Percentiles rank a stretch among this genome's conserved stretches.
Evolutionary conservation across 2,113 vertebrate genomes (phyloP).

Genomic region (Phycodurus eques): DNA sequence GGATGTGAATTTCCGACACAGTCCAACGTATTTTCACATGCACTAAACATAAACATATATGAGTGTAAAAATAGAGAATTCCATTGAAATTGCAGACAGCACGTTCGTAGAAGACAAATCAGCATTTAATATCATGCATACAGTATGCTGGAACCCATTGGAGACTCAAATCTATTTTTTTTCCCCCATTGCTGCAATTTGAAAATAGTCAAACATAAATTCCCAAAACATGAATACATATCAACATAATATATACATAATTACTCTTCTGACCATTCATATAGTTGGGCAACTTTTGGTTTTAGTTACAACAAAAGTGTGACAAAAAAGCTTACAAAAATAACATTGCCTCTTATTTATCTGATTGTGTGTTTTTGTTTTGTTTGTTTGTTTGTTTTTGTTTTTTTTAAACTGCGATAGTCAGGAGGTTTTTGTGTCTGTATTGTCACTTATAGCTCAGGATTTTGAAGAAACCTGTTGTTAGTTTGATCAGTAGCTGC

Average conservation of each 20-base stretch:
- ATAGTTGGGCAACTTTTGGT: background rate
- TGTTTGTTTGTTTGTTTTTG: too few species aligned
- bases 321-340: background rate
- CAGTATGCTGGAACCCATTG: background rate
- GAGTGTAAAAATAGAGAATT: background rate
- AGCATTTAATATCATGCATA: background rate
- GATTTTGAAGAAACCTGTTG: slow-evolving; percentile 22
- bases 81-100: too few species aligned
- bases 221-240: background rate
- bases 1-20: background rate
- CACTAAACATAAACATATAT: background rate
- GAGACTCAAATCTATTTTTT: background rate
- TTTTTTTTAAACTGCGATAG: background rate
- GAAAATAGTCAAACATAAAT: background rate
- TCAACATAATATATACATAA: background rate
- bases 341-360: background rate
- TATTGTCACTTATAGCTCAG: slow-evolving; percentile 6
- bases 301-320: background rate
- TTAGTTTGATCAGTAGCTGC: slow-evolving; percentile 27
- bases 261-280: background rate
- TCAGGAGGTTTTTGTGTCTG: slow-evolving; percentile 8
- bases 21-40: background rate
- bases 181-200: background rate
- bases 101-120: too few species aligned
- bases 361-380: background rate